Evolutionary conservation across 2,797 vertebrate species (phyloP).

Genomic region (Lemur catta): DNA sequence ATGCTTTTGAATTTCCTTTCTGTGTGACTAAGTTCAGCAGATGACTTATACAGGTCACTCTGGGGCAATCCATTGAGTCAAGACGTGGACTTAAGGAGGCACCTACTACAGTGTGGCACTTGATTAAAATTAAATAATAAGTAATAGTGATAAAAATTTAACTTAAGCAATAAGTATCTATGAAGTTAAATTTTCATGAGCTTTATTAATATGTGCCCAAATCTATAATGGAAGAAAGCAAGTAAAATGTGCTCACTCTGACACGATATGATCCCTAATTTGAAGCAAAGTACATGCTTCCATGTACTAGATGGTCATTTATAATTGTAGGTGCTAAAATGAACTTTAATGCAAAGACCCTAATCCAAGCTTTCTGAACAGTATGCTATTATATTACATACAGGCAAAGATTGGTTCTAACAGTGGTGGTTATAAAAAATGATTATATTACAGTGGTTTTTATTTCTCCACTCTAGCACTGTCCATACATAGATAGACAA

Average conservation of each 20-base stretch:
- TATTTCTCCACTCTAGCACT: neutral
- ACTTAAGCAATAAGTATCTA: conserved; percentile 57
- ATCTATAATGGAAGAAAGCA: conserved; percentile 45
- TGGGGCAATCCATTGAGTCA: neutral
- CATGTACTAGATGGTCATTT: neutral
- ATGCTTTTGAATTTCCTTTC: conserved; percentile 45
- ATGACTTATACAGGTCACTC: neutral
- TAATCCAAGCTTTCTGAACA: neutral
- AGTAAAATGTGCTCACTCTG: conserved; percentile 48
- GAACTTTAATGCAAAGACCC: neutral
- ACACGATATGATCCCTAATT: conserved; percentile 13
- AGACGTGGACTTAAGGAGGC: neutral
- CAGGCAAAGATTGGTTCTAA: neutral
- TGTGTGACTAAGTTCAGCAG: neutral
- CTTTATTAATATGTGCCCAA: conserved; percentile 64
- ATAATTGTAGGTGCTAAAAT: neutral
- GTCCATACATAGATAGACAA: neutral
- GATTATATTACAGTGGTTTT: neutral
- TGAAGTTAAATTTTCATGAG: conserved; percentile 66
- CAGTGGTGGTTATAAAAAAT: neutral
- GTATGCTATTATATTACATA: neutral
- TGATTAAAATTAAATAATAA: conserved; percentile 63
- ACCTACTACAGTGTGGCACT: neutral
- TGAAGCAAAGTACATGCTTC: conserved; percentile 16
- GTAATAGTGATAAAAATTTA: conserved; percentile 59